Conservation (phyloP, 2,888 invertebrate genomes). For the Altica lythri region DNA sequence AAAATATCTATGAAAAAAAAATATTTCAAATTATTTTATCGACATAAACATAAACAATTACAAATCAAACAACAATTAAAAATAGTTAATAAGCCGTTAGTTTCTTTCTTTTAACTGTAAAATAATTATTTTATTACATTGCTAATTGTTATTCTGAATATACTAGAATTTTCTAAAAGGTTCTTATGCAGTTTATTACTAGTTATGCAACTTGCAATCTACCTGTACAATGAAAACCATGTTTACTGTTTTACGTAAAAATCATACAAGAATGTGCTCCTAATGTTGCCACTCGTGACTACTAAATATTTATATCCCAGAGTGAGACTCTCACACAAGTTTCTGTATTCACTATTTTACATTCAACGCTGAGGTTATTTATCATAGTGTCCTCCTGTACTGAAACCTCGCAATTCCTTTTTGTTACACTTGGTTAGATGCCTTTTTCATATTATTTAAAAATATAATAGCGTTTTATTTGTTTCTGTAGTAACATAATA, state of each 20-base stretch:
- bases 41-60: too few species aligned
- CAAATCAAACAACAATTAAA: too few species aligned
- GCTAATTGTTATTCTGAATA: too few species aligned
- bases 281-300: constrained; percentile 43
- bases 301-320: constrained; percentile 44
- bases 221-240: constrained; percentile 19
- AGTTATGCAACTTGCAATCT: constrained; percentile 28
- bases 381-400: constrained; percentile 20
- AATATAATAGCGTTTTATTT: too few species aligned
- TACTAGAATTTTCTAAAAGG: too few species aligned
- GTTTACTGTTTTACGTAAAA: constrained; percentile 39
- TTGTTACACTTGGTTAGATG: constrained; percentile 20
- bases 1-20: too few species aligned
- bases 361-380: constrained; percentile 19
- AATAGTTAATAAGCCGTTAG: too few species aligned
- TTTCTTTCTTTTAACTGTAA: too few species aligned
- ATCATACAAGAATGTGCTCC: constrained; percentile 40
- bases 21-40: too few species aligned
- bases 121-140: too few species aligned
- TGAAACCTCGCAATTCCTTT: constrained; percentile 4
- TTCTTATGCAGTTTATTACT: constrained; percentile 18
- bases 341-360: constrained; percentile 19
- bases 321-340: constrained; percentile 28
- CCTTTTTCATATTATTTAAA: constrained; percentile 5
- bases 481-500: too few species aligned